Conservation (phyloP, 2,888 invertebrate species). For the Drosophila trichaetosa region DNA sequence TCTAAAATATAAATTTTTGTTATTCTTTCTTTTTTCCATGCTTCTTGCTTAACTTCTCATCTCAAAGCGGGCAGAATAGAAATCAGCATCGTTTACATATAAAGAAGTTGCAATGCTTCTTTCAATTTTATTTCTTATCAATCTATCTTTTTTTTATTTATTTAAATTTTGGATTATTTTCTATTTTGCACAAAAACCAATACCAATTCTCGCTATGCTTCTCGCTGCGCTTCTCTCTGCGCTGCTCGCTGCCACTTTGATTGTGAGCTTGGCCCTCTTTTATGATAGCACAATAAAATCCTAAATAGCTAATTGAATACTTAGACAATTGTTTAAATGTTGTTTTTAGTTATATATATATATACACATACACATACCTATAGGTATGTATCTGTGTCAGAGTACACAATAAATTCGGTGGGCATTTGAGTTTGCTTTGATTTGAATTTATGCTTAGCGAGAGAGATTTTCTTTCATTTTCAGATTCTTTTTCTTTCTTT, state of each 20-base stretch:
- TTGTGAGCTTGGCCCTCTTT: constrained; percentile 1
- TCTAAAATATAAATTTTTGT: neutral
- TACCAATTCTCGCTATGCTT: neutral
- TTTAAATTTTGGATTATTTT: neutral
- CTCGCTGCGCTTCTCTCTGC: no score
- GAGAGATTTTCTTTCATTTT: constrained; percentile 10
- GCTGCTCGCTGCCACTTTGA: constrained; percentile 13
- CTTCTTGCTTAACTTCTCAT: neutral
- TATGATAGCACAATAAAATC: constrained; percentile 20
- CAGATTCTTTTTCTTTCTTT: neutral
- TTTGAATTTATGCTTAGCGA: constrained; percentile 49
- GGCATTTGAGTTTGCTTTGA: constrained; percentile 68
- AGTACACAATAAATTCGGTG: constrained; percentile 77
- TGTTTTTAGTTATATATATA: constrained; percentile 27
- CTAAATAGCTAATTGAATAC: constrained; percentile 29
- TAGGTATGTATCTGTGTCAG: constrained; percentile 8
- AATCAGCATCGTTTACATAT: neutral
- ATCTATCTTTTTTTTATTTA: neutral
- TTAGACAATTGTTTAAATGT: constrained; percentile 24
- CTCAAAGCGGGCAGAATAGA: no score
- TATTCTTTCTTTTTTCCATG: neutral
- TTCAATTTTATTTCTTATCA: neutral
- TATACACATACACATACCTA: constrained; percentile 15
- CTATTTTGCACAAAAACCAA: neutral
- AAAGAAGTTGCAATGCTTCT: neutral